Percentiles rank a stretch among this genome's conserved stretches.
Evolutionary conservation across 1,140 invertebrate species (phyloP).

Genomic region (Ericerus pela): DNA sequence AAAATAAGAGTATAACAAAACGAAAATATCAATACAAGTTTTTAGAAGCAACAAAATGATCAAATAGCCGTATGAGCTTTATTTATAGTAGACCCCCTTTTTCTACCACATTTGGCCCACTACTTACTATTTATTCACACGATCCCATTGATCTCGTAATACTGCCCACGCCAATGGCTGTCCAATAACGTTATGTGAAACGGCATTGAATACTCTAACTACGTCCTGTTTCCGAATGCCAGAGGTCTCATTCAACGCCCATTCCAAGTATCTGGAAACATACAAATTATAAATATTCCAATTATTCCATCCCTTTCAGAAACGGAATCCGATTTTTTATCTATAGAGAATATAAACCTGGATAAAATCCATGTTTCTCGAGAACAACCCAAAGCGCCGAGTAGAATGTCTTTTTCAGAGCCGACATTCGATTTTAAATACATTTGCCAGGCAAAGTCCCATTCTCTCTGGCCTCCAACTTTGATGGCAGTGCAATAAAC

Average conservation of each 20-base stretch:
- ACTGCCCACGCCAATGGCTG: slow-evolving; percentile 58
- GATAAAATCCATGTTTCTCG: slow-evolving; percentile 59
- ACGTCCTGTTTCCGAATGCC: slow-evolving; percentile 68
- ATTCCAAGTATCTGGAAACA: slow-evolving; percentile 45
- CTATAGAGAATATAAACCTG: slow-evolving; percentile 30
- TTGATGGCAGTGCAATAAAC: slow-evolving; percentile 74
- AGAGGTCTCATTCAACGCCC: slow-evolving; percentile 48
- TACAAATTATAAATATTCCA: not conserved
- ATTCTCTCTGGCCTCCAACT: slow-evolving; percentile 60
- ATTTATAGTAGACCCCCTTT: not conserved
- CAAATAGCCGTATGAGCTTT: too few relatives aligned
- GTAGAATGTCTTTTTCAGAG: slow-evolving; percentile 55
- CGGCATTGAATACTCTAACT: slow-evolving; percentile 50
- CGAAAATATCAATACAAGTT: too few relatives aligned
- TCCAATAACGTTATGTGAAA: slow-evolving; percentile 52
- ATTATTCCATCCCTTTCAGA: too few relatives aligned
- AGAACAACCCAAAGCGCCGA: slow-evolving; percentile 62
- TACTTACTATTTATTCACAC: slow-evolving; percentile 53
- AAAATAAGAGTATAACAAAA: too few relatives aligned
- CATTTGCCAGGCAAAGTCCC: slow-evolving; percentile 67
- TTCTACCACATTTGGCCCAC: not conserved
- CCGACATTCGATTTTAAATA: slow-evolving; percentile 56
- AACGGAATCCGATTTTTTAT: too few relatives aligned
- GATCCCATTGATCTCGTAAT: slow-evolving; percentile 52
- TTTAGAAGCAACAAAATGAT: too few relatives aligned